phyloP scores from a whole-genome alignment of 1,140 invertebrate species.

The Saccostrea echinata region DNA sequence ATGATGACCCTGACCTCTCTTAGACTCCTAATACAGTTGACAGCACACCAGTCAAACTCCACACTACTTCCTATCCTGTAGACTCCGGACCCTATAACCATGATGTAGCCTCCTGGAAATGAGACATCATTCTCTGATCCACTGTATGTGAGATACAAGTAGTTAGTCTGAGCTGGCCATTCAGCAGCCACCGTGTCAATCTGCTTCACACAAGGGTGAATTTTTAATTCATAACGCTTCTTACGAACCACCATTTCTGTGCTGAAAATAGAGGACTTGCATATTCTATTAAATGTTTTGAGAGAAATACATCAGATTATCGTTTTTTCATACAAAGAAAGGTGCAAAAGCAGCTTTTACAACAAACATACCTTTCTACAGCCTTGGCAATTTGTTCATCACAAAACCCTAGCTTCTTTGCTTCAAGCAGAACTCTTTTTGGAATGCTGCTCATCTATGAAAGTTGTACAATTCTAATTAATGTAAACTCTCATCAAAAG shows the following conservation, averaged over 20 bases:
- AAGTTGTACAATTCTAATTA: background rate
- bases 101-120: constrained; percentile 88
- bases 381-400: constrained; percentile 96
- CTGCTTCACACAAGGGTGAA: constrained; percentile 96
- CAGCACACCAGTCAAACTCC: constrained; percentile 99
- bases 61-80: constrained; percentile 99
- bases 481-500: background rate
- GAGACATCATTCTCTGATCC: constrained; percentile 91
- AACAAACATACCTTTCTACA: constrained; percentile 90
- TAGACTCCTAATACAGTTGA: constrained; percentile 95
- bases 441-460: constrained; percentile 66
- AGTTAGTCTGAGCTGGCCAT: constrained; percentile 99
- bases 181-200: constrained; percentile 99
- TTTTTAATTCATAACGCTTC: constrained; percentile 75
- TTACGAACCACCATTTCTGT: constrained; percentile 81
- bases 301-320: background rate
- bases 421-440: constrained; percentile 85
- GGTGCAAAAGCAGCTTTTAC: background rate
- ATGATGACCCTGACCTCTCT: constrained; percentile 85
- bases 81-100: constrained; percentile 93
- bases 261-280: constrained; percentile 69
- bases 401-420: constrained; percentile 97
- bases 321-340: background rate
- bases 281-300: background rate
- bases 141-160: constrained; percentile 98